Conservation (phyloP, 1,140 invertebrate genomes). For the Neotoxoptera formosana region DNA sequence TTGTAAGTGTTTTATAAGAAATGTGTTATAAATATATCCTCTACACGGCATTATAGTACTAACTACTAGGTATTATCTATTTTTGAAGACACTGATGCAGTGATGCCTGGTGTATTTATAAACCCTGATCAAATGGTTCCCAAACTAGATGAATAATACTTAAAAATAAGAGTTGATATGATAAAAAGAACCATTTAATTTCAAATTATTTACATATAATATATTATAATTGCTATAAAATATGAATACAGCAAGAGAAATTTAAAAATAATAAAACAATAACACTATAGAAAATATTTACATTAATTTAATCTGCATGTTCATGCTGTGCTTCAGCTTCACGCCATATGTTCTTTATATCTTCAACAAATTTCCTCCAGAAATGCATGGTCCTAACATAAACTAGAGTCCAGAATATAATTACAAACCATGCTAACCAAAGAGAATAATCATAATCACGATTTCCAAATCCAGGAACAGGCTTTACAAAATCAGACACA, state of each 20-base stretch:
- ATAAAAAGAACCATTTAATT: slow-evolving; percentile 19
- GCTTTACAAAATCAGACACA: slow-evolving; percentile 80
- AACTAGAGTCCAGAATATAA: slow-evolving; percentile 65
- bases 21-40: not conserved
- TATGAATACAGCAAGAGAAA: not conserved
- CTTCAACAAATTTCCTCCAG: slow-evolving; percentile 83
- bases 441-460: slow-evolving; percentile 84
- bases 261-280: slow-evolving; percentile 39
- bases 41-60: not conserved
- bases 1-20: slow-evolving; percentile 10
- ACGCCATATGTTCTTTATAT: slow-evolving; percentile 85
- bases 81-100: not conserved
- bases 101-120: not conserved
- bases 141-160: slow-evolving; percentile 30
- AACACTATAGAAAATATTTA: slow-evolving; percentile 21
- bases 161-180: not conserved
- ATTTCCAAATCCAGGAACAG: slow-evolving; percentile 75
- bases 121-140: slow-evolving; percentile 26
- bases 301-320: slow-evolving; percentile 67
- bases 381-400: slow-evolving; percentile 62
- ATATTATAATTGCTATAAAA: not conserved
- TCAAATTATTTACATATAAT: not conserved
- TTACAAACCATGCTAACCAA: slow-evolving; percentile 85
- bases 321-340: slow-evolving; percentile 89
- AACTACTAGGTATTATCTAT: slow-evolving; percentile 5